These are phyloP conservation scores for Ichneumoninae sp. DNA, from an alignment of 2,888 invertebrate genomes.

Conservation along the genomic window DNA sequence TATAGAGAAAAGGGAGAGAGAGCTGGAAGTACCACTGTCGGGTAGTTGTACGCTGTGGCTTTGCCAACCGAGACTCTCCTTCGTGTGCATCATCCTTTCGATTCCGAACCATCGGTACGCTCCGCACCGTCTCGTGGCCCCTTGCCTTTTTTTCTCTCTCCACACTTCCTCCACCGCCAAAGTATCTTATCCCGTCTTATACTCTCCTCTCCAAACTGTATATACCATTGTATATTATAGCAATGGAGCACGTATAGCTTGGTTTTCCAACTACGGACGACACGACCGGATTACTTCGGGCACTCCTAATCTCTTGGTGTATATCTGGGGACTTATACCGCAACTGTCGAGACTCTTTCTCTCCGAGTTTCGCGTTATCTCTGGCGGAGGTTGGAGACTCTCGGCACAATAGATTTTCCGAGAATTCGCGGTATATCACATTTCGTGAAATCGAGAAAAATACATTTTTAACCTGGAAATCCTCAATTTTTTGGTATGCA, in stretches of 20 bases:
- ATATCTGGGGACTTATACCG: slow-evolving; percentile 22
- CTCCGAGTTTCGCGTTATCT: background rate
- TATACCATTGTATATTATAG: slow-evolving; percentile 35
- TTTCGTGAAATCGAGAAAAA: background rate
- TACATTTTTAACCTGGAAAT: background rate
- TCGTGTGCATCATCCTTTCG: slow-evolving; percentile 49
- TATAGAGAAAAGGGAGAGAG: background rate
- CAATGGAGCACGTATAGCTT: slow-evolving; percentile 27
- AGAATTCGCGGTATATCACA: background rate
- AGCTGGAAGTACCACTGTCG: slow-evolving; percentile 7
- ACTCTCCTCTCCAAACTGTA: slow-evolving; percentile 4
- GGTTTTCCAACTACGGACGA: slow-evolving; percentile 50
- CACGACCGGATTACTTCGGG: slow-evolving; percentile 60
- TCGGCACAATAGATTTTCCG: slow-evolving; percentile 6
- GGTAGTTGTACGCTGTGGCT: slow-evolving; percentile 30
- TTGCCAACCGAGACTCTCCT: slow-evolving; percentile 23
- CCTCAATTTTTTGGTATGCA: background rate
- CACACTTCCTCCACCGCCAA: slow-evolving; percentile 21
- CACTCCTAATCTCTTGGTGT: slow-evolving; percentile 59
- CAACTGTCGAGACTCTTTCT: slow-evolving; percentile 11
- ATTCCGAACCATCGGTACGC: slow-evolving; percentile 29
- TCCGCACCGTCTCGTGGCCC: background rate
- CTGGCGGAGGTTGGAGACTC: background rate
- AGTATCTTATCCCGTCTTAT: slow-evolving; percentile 45
- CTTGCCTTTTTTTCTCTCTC: slow-evolving; percentile 19